A percentile compares a stretch with the other conserved stretches of the same genome.
Conservation (phyloP, 92 coral and sea anemone genomes). For the Phymanthus crucifer region DNA sequence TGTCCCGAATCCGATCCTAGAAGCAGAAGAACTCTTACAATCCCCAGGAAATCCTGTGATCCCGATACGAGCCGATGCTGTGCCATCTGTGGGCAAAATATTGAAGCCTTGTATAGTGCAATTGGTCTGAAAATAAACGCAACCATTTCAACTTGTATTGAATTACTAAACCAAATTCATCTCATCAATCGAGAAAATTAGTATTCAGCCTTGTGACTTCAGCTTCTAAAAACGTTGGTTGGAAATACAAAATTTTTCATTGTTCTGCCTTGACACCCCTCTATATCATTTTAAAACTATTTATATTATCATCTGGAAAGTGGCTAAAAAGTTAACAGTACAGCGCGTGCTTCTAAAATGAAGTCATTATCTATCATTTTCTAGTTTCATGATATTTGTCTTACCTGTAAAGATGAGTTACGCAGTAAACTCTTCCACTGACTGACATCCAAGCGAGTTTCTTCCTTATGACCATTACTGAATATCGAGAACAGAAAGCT, state of each 20-base stretch:
- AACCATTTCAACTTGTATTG: too few relatives aligned
- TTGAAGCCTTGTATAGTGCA: conserved; percentile 78
- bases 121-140: conserved; percentile 24
- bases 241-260: too few relatives aligned
- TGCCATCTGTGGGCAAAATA: not conserved
- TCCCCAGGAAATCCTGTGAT: conserved; percentile 36
- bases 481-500: conserved; percentile 40
- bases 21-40: not conserved
- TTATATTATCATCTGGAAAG: too few relatives aligned
- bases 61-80: conserved; percentile 75
- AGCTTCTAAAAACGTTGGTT: too few relatives aligned
- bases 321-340: too few relatives aligned
- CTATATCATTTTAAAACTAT: too few relatives aligned
- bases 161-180: too few relatives aligned
- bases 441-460: conserved; percentile 28
- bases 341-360: too few relatives aligned
- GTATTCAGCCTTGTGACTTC: too few relatives aligned
- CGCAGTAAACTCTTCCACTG: conserved; percentile 61
- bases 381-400: not conserved
- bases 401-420: conserved; percentile 55
- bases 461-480: conserved; percentile 1
- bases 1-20: conserved; percentile 80
- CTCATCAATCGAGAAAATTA: too few relatives aligned
- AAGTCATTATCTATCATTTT: too few relatives aligned
- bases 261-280: too few relatives aligned